Evolutionary conservation across 2,797 vertebrate genomes (phyloP).

Genomic region (Avahi laniger): DNA sequence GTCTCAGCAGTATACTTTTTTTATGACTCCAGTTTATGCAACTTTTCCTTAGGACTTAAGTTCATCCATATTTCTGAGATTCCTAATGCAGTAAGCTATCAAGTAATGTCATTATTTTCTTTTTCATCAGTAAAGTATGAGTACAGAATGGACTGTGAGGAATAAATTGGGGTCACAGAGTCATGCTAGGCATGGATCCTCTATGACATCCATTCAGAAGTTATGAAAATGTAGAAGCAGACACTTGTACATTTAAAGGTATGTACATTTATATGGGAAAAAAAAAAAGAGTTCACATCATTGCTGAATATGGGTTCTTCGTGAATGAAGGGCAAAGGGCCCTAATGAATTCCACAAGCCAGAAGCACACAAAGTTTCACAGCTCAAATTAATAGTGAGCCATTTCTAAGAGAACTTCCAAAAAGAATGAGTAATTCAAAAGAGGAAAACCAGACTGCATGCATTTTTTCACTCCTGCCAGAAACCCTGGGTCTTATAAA

Average conservation of each 20-base stretch:
- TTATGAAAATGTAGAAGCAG: slow-evolving; percentile 34
- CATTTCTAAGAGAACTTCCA: slow-evolving; percentile 3
- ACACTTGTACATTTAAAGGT: not conserved
- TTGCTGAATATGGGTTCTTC: not conserved
- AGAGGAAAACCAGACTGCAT: not conserved
- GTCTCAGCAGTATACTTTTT: slow-evolving; percentile 58
- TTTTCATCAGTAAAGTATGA: slow-evolving; percentile 48
- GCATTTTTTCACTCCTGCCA: not conserved
- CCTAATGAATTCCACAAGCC: not conserved
- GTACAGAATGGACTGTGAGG: not conserved
- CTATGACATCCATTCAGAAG: slow-evolving; percentile 35
- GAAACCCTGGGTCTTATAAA: not conserved
- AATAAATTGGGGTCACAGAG: slow-evolving; percentile 55
- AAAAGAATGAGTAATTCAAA: not conserved
- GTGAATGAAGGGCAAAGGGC: not conserved
- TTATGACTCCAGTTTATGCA: slow-evolving; percentile 70
- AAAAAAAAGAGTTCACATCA: not conserved
- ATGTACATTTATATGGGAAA: not conserved
- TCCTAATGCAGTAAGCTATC: slow-evolving; percentile 23
- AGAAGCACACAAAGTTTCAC: not conserved
- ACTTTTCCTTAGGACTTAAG: slow-evolving; percentile 58
- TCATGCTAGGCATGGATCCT: not conserved
- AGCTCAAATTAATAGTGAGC: not conserved
- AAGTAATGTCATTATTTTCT: slow-evolving; percentile 54
- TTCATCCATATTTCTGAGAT: slow-evolving; percentile 43